phyloP scores from a whole-genome alignment of 2,888 invertebrate species.

The Drosophila kokeensis region DNA sequence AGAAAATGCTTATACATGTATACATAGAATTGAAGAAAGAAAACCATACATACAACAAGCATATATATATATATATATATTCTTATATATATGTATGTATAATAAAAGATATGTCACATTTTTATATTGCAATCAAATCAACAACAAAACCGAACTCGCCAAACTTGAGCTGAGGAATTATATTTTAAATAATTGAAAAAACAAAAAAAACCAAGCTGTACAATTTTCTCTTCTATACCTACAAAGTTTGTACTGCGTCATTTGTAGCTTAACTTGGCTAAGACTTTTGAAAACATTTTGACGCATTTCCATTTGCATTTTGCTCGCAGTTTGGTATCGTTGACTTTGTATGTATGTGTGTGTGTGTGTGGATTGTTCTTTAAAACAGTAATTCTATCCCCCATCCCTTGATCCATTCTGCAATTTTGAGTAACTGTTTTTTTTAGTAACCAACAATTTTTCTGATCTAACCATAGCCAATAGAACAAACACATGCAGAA shows the following conservation, averaged over 20 bases:
- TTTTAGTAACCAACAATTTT: slow-evolving; percentile 1
- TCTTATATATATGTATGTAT: slow-evolving; percentile 3
- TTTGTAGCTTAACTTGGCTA: slow-evolving; percentile 18
- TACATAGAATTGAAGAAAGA: slow-evolving; percentile 19
- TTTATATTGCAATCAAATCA: slow-evolving; percentile 43
- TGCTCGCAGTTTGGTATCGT: not conserved
- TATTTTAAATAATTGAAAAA: slow-evolving; percentile 14
- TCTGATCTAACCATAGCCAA: slow-evolving; percentile 35
- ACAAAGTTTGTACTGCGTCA: slow-evolving; percentile 1
- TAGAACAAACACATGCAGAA: slow-evolving; percentile 19
- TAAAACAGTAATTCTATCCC: slow-evolving; percentile 9
- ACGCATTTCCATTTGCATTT: slow-evolving; percentile 5
- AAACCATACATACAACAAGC: slow-evolving; percentile 9
- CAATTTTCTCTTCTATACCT: slow-evolving; percentile 18
- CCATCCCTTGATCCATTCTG: not conserved
- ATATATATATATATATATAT: slow-evolving; percentile 12
- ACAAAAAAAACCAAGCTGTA: slow-evolving; percentile 16
- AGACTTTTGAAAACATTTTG: slow-evolving; percentile 9
- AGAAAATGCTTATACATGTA: slow-evolving; percentile 8
- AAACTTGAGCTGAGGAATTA: slow-evolving; percentile 11
- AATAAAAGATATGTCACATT: slow-evolving; percentile 16
- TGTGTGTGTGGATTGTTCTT: slow-evolving; percentile 24
- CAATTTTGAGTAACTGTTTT: slow-evolving; percentile 3
- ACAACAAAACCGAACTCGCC: slow-evolving; percentile 13
- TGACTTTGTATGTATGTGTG: slow-evolving; percentile 1